Percentiles rank a stretch among this genome's conserved stretches.
phyloP scores from a whole-genome alignment of 2,888 invertebrate genomes.

The Tenthredo amoena region DNA sequence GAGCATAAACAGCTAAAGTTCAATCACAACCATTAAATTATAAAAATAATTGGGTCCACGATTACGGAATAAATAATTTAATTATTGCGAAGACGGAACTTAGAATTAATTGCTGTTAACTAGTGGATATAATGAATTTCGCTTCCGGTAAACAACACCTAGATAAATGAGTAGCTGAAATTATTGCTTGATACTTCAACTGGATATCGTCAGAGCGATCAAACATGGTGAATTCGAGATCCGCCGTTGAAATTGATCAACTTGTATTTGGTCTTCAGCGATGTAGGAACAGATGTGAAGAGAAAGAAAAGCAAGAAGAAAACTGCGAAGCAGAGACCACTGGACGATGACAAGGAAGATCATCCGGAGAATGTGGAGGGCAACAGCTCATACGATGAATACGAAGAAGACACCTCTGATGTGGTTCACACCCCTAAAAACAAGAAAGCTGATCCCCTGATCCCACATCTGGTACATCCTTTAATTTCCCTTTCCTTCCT shows the following conservation, averaged over 20 bases:
- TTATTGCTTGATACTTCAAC: background rate
- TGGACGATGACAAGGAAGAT: conserved; percentile 12
- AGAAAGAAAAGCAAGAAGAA: conserved; percentile 30
- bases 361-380: background rate
- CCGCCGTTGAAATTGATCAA: background rate
- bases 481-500: background rate
- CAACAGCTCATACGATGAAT: conserved; percentile 60
- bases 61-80: background rate
- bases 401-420: conserved; percentile 60
- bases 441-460: background rate
- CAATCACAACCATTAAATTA: background rate
- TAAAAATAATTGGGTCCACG: background rate
- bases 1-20: background rate
- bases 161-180: background rate
- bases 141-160: background rate
- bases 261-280: background rate
- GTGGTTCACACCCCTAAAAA: background rate
- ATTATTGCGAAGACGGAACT: background rate
- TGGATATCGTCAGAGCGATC: background rate
- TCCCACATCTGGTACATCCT: conserved; percentile 8
- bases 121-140: background rate
- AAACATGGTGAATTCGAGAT: background rate
- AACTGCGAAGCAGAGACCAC: background rate
- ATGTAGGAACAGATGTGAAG: background rate
- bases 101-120: background rate